Conservation (phyloP, 2,797 vertebrate genomes). For the Limnodromus scolopaceus region DNA sequence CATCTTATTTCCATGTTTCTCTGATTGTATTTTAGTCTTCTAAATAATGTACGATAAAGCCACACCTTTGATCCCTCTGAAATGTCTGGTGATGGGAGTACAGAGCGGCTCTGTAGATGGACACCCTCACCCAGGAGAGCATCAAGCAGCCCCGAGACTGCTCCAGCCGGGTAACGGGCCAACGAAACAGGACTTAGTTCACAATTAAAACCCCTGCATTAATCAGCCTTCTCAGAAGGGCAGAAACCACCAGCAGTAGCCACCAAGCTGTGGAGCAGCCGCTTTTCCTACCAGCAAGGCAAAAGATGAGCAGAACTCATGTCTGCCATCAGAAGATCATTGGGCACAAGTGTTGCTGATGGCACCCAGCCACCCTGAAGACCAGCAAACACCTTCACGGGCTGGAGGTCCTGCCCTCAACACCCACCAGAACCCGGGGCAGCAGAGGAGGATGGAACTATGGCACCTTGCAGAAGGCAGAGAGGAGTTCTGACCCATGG, state of each 20-base stretch:
- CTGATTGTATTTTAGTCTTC: not conserved
- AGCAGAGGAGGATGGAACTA: too few species aligned
- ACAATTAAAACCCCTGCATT: not conserved
- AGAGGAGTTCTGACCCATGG: not conserved
- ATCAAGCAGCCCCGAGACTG: not conserved
- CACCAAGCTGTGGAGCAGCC: not conserved
- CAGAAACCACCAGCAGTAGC: not conserved
- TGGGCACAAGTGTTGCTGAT: not conserved
- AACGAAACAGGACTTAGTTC: not conserved
- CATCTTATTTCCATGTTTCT: not conserved
- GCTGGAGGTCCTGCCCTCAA: accelerated
- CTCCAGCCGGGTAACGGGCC: not conserved
- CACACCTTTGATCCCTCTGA: not conserved
- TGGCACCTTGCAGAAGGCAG: not conserved
- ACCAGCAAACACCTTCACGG: not conserved
- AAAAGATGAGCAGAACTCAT: not conserved
- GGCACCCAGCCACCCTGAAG: not conserved
- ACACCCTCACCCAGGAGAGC: too few species aligned
- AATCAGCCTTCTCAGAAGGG: not conserved
- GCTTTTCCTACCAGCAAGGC: not conserved
- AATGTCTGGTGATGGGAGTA: accelerated
- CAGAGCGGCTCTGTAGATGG: accelerated
- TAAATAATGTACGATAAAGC: not conserved
- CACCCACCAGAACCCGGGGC: not conserved
- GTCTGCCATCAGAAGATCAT: not conserved